Percentiles rank a stretch among this genome's conserved stretches.
Evolutionary conservation across 2,797 vertebrate species (phyloP).

Genomic region (Lepus townsendii): DNA sequence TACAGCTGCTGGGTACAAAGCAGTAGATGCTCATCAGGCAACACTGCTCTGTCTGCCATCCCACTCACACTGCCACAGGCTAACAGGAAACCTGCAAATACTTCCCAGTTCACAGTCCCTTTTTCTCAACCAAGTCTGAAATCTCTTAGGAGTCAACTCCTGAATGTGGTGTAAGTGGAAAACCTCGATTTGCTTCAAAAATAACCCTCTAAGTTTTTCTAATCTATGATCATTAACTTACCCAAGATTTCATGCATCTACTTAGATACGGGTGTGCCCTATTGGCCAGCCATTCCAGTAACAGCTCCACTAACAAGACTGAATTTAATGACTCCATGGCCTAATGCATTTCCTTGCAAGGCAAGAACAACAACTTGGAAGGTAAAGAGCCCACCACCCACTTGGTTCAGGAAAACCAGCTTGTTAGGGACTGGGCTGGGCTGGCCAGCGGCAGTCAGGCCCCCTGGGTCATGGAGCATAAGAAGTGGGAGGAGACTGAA

Average conservation of each 20-base stretch:
- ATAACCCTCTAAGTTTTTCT: neutral
- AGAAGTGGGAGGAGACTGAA: neutral
- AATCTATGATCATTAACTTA: neutral
- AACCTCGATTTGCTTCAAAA: neutral
- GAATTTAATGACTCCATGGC: neutral
- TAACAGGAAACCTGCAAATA: neutral
- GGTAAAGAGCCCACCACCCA: neutral
- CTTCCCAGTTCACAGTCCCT: neutral
- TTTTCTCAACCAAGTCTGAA: neutral
- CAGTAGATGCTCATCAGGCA: neutral
- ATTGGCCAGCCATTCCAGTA: neutral
- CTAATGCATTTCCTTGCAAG: neutral
- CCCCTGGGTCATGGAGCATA: neutral
- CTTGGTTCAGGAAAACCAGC: neutral
- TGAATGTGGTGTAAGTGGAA: neutral
- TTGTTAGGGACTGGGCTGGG: neutral
- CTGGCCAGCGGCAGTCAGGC: neutral
- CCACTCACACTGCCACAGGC: accelerated
- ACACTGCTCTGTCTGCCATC: too few species aligned
- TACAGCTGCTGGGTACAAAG: too few species aligned
- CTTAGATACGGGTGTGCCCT: neutral
- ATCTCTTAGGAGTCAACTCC: neutral
- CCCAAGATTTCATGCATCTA: neutral
- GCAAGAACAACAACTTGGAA: neutral
- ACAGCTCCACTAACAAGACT: neutral